phyloP scores from a whole-genome alignment of 2,888 invertebrate genomes.

The Tenthredo notha region DNA sequence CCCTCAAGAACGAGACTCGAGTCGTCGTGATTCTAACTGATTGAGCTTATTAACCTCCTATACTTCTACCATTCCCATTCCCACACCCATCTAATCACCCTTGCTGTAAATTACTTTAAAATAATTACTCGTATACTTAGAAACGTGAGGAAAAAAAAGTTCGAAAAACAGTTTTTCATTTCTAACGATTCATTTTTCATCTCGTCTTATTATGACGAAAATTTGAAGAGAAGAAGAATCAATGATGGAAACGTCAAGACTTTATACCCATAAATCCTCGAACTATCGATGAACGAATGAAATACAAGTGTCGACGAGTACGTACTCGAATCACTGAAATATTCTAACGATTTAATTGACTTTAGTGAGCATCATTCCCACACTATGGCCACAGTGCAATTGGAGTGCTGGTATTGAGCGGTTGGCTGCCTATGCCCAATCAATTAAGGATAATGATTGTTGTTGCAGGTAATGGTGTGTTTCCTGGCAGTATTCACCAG shows the following conservation, averaged over 20 bases:
- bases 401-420: neutral
- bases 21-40: slow-evolving; percentile 63
- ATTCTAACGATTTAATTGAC: slow-evolving; percentile 22
- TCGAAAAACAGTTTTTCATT: neutral
- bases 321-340: neutral
- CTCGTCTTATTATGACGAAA: neutral
- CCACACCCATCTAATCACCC: neutral
- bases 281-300: neutral
- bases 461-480: slow-evolving; percentile 60
- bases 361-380: slow-evolving; percentile 8
- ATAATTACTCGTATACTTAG: neutral
- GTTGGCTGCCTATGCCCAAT: slow-evolving; percentile 50
- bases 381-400: neutral
- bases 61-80: neutral
- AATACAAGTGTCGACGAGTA: neutral
- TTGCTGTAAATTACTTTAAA: neutral
- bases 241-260: neutral
- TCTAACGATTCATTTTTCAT: neutral
- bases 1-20: slow-evolving; percentile 3
- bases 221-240: neutral
- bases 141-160: neutral
- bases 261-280: neutral
- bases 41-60: slow-evolving; percentile 63
- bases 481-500: slow-evolving; percentile 57
- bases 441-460: slow-evolving; percentile 59